These are phyloP conservation scores for Conger conger DNA, from an alignment of 2,113 vertebrate species.

Conservation along the genomic window DNA sequence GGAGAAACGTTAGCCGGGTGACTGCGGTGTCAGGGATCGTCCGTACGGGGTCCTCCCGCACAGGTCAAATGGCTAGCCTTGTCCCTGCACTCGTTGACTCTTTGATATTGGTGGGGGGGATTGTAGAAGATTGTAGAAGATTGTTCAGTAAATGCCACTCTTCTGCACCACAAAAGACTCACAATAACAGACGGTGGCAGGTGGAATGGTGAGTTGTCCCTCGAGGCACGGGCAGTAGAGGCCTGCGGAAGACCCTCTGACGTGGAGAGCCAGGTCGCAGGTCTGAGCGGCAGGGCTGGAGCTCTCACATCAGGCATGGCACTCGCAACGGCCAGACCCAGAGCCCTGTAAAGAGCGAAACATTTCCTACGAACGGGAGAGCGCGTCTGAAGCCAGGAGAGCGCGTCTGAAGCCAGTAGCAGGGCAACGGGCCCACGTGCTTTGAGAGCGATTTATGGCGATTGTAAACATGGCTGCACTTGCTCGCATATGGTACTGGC, in stretches of 20 bases:
- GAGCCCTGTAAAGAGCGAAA: not conserved
- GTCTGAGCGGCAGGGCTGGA: not conserved
- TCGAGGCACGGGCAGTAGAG: not conserved
- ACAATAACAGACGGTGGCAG: not conserved
- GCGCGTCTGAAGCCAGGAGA: not conserved
- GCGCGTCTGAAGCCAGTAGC: not conserved
- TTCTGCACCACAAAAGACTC: not conserved
- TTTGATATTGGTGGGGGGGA: not conserved
- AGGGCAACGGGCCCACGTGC: not conserved
- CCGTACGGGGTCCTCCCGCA: slow-evolving; percentile 39
- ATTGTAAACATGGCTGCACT: not conserved
- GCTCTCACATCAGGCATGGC: not conserved
- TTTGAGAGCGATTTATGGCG: not conserved
- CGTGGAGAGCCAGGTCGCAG: not conserved
- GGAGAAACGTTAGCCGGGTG: slow-evolving; percentile 47
- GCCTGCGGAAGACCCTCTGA: not conserved
- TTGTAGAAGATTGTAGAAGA: too few relatives aligned
- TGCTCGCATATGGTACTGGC: not conserved
- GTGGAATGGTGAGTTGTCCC: not conserved
- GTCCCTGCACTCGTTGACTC: slow-evolving; percentile 25
- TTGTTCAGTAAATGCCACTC: too few relatives aligned
- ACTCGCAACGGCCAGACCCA: not conserved
- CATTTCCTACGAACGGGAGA: too few relatives aligned
- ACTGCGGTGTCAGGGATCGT: not conserved
- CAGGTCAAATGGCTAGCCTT: slow-evolving; percentile 24